Evolutionary conservation across 2,113 vertebrate species (phyloP).

Genomic region (Todiramphus chloris): DNA sequence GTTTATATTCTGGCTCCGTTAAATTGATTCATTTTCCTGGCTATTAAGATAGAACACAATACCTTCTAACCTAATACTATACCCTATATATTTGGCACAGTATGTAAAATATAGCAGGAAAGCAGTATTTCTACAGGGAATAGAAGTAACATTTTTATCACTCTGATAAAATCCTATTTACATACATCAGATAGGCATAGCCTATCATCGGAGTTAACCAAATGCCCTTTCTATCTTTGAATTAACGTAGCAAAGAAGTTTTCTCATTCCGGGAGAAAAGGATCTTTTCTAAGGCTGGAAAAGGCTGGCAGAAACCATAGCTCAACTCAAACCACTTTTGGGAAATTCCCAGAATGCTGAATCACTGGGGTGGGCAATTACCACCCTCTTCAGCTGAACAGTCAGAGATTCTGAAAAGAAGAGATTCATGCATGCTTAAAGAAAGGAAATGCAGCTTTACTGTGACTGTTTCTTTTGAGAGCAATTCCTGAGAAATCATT

Average conservation of each 20-base stretch:
- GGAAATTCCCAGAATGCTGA: constrained; percentile 51
- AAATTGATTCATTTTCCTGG: neutral
- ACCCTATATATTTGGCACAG: neutral
- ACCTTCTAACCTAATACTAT: neutral
- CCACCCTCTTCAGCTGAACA: neutral
- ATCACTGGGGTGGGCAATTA: constrained; percentile 35
- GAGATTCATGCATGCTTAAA: neutral
- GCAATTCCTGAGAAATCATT: neutral
- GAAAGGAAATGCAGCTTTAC: constrained; percentile 19
- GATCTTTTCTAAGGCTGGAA: neutral
- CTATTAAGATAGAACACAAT: neutral
- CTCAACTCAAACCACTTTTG: neutral
- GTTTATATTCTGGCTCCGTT: neutral
- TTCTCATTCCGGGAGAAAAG: constrained; percentile 4
- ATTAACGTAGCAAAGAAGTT: neutral
- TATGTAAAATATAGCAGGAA: neutral
- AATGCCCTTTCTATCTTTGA: neutral
- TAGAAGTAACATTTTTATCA: neutral
- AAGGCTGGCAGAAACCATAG: constrained; percentile 10
- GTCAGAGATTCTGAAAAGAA: constrained; percentile 1
- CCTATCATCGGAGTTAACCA: neutral
- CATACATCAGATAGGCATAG: neutral
- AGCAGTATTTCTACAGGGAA: neutral
- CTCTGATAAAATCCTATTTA: neutral
- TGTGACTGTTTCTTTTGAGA: neutral